Percentiles rank a stretch among this genome's conserved stretches.
Conservation (phyloP, 2,113 vertebrate genomes). For the Phylloscopus trochiloides region DNA sequence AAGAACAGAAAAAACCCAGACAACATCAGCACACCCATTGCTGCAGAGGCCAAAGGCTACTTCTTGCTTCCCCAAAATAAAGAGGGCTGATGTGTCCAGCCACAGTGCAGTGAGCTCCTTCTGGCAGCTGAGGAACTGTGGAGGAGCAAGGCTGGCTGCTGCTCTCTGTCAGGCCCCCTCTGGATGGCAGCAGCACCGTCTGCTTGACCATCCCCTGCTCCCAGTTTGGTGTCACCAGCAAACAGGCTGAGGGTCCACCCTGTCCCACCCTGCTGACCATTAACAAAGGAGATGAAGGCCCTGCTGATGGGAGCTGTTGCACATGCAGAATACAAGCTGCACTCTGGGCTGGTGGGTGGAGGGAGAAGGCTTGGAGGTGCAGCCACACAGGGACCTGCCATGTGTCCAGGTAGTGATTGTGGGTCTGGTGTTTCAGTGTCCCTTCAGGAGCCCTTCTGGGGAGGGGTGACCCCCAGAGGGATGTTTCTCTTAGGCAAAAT, state of each 20-base stretch:
- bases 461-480: too few relatives aligned
- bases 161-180: not conserved
- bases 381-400: not conserved
- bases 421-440: not conserved
- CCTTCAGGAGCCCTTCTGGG: not conserved
- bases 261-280: not conserved
- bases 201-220: not conserved
- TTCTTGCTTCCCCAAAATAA: not conserved
- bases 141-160: not conserved
- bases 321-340: not conserved
- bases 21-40: not conserved
- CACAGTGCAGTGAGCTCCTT: not conserved
- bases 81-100: not conserved
- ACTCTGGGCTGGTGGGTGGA: not conserved
- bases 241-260: not conserved
- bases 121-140: not conserved
- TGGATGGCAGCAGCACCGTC: not conserved
- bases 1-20: too few relatives aligned
- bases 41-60: not conserved
- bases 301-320: not conserved
- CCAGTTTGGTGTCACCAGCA: not conserved
- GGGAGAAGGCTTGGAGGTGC: not conserved
- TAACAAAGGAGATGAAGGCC: not conserved
- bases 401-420: accelerated
- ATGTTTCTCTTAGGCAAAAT: not conserved